Conservation (phyloP, 2,888 invertebrate species). For the Caenorhabditis auriculariae region DNA sequence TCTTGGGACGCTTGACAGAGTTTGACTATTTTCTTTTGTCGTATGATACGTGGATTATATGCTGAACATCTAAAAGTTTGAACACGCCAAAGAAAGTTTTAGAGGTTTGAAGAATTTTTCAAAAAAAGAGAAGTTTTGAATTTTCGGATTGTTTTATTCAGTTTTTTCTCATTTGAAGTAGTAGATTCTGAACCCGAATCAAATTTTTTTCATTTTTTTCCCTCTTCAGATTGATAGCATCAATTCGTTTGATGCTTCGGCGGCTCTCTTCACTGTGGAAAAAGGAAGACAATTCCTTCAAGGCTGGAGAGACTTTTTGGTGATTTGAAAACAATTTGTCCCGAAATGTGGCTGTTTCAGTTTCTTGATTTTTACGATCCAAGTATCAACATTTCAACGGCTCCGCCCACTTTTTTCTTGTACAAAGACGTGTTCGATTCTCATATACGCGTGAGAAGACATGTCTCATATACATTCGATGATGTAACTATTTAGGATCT, state of each 20-base stretch:
- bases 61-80: no score
- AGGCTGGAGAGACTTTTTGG: constrained; percentile 42
- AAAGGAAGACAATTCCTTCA: constrained; percentile 23
- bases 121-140: no score
- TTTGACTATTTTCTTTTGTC: no score
- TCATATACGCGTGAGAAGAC: constrained; percentile 21
- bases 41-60: no score
- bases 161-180: neutral
- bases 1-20: no score
- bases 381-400: constrained; percentile 26
- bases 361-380: constrained; percentile 57
- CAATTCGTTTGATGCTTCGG: constrained; percentile 10
- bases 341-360: constrained; percentile 23
- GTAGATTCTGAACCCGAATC: no score
- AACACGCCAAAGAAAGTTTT: no score
- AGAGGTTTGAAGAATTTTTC: no score
- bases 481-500: no score
- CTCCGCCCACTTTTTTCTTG: constrained; percentile 49
- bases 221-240: constrained; percentile 25
- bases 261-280: constrained; percentile 28
- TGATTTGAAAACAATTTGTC: constrained; percentile 3
- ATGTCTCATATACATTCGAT: no score
- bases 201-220: neutral
- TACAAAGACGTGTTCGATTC: constrained; percentile 35
- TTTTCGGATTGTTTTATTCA: no score